Evolutionary conservation across 2,888 invertebrate species (phyloP).

Genomic region (Phlogophora meticulosa): DNA sequence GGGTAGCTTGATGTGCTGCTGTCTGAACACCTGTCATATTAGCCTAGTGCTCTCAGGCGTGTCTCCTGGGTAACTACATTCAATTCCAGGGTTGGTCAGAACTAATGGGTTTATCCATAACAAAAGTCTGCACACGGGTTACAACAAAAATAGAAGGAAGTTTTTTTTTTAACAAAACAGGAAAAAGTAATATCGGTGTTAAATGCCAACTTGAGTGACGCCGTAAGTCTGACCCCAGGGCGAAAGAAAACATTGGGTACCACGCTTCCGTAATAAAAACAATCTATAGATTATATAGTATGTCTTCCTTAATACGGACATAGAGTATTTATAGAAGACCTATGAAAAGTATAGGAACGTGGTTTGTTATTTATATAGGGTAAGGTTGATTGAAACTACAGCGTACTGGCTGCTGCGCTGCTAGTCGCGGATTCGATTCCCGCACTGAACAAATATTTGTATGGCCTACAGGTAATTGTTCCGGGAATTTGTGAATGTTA

Average conservation of each 20-base stretch:
- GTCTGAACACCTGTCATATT: too few relatives aligned
- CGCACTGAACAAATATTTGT: too few relatives aligned
- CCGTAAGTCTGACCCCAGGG: neutral
- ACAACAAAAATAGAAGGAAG: neutral
- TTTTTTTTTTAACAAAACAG: neutral
- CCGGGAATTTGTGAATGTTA: too few relatives aligned
- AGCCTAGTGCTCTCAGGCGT: too few relatives aligned
- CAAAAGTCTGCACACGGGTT: too few relatives aligned
- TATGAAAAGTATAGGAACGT: slow-evolving; percentile 9
- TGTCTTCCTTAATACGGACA: neutral
- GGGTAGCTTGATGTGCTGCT: too few relatives aligned
- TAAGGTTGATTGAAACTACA: neutral
- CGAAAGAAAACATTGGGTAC: slow-evolving; percentile 11
- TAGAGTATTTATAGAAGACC: slow-evolving; percentile 5
- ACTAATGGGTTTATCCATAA: too few relatives aligned
- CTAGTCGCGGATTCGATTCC: too few relatives aligned
- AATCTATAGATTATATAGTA: neutral
- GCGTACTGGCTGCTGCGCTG: too few relatives aligned
- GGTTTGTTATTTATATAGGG: neutral
- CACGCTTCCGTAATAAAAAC: slow-evolving; percentile 13
- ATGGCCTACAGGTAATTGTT: too few relatives aligned
- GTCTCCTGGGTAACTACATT: too few relatives aligned
- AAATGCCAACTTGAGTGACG: slow-evolving; percentile 27
- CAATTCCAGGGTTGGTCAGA: too few relatives aligned
- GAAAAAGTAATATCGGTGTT: neutral